phyloP scores from a whole-genome alignment of 2,113 vertebrate species.

The Prietella phreatophila region DNA sequence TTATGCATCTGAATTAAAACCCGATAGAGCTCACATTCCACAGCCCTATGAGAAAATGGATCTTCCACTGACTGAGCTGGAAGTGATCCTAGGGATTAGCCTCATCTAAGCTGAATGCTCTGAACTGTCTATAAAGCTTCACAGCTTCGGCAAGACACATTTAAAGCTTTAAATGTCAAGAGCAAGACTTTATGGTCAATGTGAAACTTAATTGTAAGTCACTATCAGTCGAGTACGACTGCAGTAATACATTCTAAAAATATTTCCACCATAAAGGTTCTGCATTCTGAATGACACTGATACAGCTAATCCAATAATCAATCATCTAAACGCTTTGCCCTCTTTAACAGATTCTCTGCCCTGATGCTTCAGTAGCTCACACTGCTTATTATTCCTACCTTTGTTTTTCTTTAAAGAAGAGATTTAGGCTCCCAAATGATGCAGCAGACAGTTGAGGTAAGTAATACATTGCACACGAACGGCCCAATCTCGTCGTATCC shows the following conservation, averaged over 20 bases:
- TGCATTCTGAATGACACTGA: background rate
- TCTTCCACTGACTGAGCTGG: background rate
- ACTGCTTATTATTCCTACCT: background rate
- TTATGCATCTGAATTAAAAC: background rate
- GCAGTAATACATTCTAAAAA: background rate
- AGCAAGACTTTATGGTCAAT: background rate
- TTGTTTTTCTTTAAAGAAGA: background rate
- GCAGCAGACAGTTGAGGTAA: background rate
- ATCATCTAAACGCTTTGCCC: background rate
- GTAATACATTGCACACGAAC: background rate
- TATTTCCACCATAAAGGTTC: background rate
- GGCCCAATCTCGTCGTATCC: background rate
- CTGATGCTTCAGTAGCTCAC: background rate
- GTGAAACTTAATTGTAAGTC: background rate
- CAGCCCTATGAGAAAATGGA: background rate
- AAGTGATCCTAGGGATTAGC: conserved; percentile 1
- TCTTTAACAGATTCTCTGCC: background rate
- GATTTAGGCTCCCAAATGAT: background rate
- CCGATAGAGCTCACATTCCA: background rate
- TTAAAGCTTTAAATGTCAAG: conserved; percentile 18
- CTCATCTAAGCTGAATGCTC: background rate
- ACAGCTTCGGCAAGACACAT: background rate
- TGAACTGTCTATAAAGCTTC: background rate
- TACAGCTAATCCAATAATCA: background rate
- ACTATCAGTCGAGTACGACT: background rate